Percentiles rank a stretch among this genome's conserved stretches.
Conservation (phyloP, 2,888 invertebrate genomes). For the Aphidoletes aphidimyza region DNA sequence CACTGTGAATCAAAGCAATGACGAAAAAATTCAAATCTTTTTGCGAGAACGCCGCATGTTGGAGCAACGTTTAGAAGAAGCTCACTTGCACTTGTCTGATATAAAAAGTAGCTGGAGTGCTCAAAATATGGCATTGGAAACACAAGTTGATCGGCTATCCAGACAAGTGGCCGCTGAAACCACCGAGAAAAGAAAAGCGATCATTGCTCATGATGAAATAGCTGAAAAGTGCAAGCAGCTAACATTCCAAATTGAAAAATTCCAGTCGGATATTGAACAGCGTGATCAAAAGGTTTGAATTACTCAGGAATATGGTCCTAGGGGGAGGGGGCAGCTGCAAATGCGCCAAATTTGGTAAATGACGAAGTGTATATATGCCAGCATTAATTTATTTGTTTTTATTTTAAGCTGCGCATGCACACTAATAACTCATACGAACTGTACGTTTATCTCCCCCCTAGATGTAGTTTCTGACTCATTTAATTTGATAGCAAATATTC, state of each 20-base stretch:
- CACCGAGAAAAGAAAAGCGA: slow-evolving; percentile 79
- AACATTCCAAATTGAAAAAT: slow-evolving; percentile 64
- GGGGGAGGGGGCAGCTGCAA: too few species aligned
- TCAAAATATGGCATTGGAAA: slow-evolving; percentile 87
- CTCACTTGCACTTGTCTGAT: slow-evolving; percentile 86
- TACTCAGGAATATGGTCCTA: too few species aligned
- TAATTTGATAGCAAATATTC: background rate
- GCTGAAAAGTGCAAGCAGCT: slow-evolving; percentile 71
- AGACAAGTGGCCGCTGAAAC: slow-evolving; percentile 87
- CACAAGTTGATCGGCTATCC: slow-evolving; percentile 87
- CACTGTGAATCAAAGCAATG: slow-evolving; percentile 58
- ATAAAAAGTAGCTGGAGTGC: slow-evolving; percentile 93
- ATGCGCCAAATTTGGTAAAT: too few species aligned
- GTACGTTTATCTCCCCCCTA: too few species aligned
- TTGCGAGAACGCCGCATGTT: slow-evolving; percentile 75
- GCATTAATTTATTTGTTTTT: slow-evolving; percentile 49
- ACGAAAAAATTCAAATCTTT: slow-evolving; percentile 70
- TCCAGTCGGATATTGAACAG: slow-evolving; percentile 62
- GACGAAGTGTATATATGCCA: too few species aligned
- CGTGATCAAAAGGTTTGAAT: slow-evolving; percentile 64
- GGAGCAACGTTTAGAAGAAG: slow-evolving; percentile 83
- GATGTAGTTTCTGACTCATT: too few species aligned
- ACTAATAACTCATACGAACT: too few species aligned
- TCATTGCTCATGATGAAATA: slow-evolving; percentile 75
- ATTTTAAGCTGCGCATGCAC: too few species aligned